Percentiles rank a stretch among this genome's conserved stretches.
Conservation (phyloP, 2,113 vertebrate species). For the Callaeas wilsoni region DNA sequence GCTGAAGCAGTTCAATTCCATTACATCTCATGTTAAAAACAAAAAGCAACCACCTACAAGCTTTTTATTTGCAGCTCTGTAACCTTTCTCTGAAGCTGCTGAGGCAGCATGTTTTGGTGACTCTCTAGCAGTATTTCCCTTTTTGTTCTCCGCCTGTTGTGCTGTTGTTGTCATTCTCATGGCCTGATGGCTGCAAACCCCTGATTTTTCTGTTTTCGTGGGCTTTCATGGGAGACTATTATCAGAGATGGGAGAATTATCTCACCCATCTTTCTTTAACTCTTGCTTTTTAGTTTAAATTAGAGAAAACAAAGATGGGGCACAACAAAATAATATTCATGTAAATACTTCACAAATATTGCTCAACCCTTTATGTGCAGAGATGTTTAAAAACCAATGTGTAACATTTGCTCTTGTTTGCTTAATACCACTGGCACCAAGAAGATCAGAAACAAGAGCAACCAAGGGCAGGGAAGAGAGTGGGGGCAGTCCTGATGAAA, state of each 20-base stretch:
- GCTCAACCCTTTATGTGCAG: neutral
- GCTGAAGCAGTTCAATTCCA: neutral
- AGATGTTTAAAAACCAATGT: fast-evolving
- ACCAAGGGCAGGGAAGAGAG: neutral
- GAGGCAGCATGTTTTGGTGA: neutral
- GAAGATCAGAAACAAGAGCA: neutral
- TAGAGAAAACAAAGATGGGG: neutral
- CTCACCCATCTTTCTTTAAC: neutral
- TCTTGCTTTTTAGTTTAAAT: neutral
- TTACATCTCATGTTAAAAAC: neutral
- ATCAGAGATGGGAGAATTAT: neutral
- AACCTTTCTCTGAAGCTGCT: neutral
- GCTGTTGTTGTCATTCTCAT: neutral
- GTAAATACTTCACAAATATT: neutral
- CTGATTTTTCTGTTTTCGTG: fast-evolving
- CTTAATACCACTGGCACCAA: neutral
- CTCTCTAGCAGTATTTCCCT: neutral
- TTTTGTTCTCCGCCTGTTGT: neutral
- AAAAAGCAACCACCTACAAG: neutral
- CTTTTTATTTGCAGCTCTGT: neutral
- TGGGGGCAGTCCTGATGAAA: neutral
- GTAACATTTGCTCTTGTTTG: neutral
- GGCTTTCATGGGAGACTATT: neutral
- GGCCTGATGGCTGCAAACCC: neutral
- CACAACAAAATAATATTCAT: neutral